Conservation (phyloP, 2,113 vertebrate genomes). For the Oryzias curvinotus region DNA sequence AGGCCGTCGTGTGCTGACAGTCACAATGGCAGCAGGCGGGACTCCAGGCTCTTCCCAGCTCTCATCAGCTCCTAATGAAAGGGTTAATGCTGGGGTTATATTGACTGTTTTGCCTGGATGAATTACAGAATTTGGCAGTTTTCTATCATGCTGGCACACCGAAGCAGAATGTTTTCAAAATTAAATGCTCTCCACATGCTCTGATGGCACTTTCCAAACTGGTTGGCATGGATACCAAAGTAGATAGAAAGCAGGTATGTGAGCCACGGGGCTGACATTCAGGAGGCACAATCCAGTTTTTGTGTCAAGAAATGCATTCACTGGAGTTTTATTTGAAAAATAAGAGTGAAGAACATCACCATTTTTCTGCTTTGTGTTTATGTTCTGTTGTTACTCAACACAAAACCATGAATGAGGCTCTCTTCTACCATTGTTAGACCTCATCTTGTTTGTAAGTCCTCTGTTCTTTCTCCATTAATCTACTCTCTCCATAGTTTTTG, state of each 20-base stretch:
- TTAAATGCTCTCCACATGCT: conserved; percentile 11
- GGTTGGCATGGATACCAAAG: conserved; percentile 18
- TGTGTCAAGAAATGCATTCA: background rate
- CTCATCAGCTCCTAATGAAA: conserved; percentile 9
- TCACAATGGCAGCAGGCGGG: background rate
- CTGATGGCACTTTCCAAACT: background rate
- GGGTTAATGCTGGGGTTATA: conserved; percentile 29
- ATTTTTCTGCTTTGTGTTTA: no score
- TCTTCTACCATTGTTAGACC: no score
- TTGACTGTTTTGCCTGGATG: background rate
- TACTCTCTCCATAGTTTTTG: no score
- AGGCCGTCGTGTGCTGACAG: background rate
- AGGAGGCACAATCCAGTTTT: background rate
- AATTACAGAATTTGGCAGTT: conserved; percentile 4
- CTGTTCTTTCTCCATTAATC: no score
- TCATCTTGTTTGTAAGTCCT: no score
- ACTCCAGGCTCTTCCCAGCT: background rate
- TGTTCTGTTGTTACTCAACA: no score
- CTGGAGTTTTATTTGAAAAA: conserved; percentile 2
- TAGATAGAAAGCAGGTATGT: background rate
- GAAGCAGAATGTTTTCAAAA: conserved; percentile 6
- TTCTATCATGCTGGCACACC: background rate
- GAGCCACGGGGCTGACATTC: background rate
- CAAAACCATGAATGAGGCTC: no score
- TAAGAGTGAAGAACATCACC: no score